phyloP scores from a whole-genome alignment of 2,888 invertebrate genomes.

The Icerya purchasi region DNA sequence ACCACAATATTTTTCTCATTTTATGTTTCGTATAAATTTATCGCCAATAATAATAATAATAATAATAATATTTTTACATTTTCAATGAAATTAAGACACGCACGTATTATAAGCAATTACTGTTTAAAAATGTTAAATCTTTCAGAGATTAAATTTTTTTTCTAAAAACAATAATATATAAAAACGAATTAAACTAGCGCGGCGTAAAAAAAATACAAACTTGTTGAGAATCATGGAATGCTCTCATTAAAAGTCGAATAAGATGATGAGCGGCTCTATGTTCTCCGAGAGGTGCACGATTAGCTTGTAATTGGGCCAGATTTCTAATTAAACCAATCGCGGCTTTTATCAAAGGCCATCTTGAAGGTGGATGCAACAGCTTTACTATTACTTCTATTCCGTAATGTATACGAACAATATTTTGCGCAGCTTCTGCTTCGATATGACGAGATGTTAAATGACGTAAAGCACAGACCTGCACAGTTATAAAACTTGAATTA shows the following conservation, averaged over 20 bases:
- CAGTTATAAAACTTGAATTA: too few relatives aligned
- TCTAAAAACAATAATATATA: too few relatives aligned
- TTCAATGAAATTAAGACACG: too few relatives aligned
- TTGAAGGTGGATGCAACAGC: constrained; percentile 83
- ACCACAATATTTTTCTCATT: too few relatives aligned
- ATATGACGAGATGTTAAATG: constrained; percentile 92
- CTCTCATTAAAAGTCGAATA: constrained; percentile 75
- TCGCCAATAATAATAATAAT: too few relatives aligned
- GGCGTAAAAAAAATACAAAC: constrained; percentile 34
- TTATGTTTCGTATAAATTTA: too few relatives aligned
- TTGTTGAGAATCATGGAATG: constrained; percentile 85
- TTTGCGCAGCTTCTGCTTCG: constrained; percentile 93
- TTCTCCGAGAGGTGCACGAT: constrained; percentile 83
- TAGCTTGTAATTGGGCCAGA: constrained; percentile 84
- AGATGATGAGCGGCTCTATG: constrained; percentile 86
- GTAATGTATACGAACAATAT: constrained; percentile 79
- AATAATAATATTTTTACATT: too few relatives aligned
- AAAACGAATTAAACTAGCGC: too few relatives aligned
- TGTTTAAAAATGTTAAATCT: too few relatives aligned
- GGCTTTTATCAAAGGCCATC: constrained; percentile 95
- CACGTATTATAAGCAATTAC: too few relatives aligned
- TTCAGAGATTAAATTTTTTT: too few relatives aligned
- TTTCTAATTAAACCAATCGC: constrained; percentile 94
- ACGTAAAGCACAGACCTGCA: constrained; percentile 66
- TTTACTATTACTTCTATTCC: constrained; percentile 83